These are phyloP conservation scores for Noctua comes DNA, from an alignment of 2,888 invertebrate genomes.

Conservation along the genomic window DNA sequence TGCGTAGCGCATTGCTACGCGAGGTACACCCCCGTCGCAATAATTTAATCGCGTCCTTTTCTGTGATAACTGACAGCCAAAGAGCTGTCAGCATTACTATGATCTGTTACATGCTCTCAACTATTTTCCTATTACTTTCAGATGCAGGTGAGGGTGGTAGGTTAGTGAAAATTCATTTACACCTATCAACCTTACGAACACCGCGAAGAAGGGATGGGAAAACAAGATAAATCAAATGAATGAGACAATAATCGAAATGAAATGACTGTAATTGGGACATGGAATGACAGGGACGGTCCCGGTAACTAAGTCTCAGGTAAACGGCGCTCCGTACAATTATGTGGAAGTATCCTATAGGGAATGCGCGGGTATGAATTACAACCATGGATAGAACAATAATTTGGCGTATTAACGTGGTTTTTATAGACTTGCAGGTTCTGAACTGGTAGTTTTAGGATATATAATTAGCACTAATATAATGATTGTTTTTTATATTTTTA, in stretches of 20 bases:
- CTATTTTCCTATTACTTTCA: background rate
- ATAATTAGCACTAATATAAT: too few species aligned
- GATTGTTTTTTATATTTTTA: too few species aligned
- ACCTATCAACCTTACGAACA: background rate
- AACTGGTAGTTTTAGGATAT: too few species aligned
- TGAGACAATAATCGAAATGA: conserved; percentile 43
- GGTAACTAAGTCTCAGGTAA: conserved; percentile 35
- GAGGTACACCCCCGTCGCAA: conserved; percentile 25
- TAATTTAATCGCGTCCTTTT: conserved; percentile 1
- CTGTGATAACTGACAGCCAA: background rate
- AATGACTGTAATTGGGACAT: conserved; percentile 38
- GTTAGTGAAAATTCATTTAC: background rate
- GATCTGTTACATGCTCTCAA: background rate
- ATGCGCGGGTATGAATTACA: conserved; percentile 30
- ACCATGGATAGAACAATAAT: background rate
- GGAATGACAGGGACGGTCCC: conserved; percentile 15
- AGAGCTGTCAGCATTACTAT: background rate
- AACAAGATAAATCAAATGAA: conserved; percentile 32
- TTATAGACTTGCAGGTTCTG: background rate
- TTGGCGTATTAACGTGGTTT: background rate
- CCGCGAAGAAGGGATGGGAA: background rate
- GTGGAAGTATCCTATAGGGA: conserved; percentile 16
- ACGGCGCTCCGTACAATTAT: conserved; percentile 34
- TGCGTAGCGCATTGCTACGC: conserved; percentile 32
- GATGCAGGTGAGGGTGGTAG: background rate